Percentiles rank a stretch among this genome's conserved stretches.
Conservation (phyloP, 1,140 invertebrate genomes). For the Mylabris phalerata region DNA sequence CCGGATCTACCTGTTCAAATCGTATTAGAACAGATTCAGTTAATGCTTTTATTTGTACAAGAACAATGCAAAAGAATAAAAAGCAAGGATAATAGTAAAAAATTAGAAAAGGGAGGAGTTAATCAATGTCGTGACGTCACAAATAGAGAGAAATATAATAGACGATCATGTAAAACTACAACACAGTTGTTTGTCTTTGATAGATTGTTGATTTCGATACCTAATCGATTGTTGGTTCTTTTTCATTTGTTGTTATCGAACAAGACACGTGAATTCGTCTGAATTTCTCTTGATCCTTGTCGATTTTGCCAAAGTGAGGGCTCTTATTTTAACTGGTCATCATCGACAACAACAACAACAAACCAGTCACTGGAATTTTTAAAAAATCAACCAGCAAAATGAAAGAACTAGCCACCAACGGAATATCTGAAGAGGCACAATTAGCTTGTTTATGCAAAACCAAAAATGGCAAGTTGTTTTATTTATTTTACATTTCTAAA, state of each 20-base stretch:
- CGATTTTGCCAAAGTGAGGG: no score
- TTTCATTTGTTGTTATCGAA: no score
- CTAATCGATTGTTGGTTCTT: no score
- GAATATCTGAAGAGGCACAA: constrained; percentile 7
- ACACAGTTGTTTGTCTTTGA: neutral
- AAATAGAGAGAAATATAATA: constrained; percentile 20
- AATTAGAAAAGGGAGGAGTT: constrained; percentile 27
- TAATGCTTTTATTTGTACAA: constrained; percentile 6
- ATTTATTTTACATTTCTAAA: neutral
- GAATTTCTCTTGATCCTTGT: no score
- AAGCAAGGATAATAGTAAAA: constrained; percentile 25
- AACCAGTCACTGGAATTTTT: no score
- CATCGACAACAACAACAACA: no score
- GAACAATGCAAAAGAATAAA: constrained; percentile 16
- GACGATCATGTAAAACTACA: constrained; percentile 11
- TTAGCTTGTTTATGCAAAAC: constrained; percentile 7
- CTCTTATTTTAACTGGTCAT: no score
- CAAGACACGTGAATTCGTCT: no score
- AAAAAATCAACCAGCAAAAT: neutral
- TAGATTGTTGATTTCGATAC: no score
- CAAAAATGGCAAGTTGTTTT: constrained; percentile 7
- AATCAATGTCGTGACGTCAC: constrained; percentile 26
- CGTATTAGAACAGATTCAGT: constrained; percentile 7
- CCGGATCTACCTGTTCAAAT: neutral
- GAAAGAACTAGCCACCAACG: constrained; percentile 1